Conservation (phyloP, 2,888 invertebrate genomes). For the Rhagium mordax region DNA sequence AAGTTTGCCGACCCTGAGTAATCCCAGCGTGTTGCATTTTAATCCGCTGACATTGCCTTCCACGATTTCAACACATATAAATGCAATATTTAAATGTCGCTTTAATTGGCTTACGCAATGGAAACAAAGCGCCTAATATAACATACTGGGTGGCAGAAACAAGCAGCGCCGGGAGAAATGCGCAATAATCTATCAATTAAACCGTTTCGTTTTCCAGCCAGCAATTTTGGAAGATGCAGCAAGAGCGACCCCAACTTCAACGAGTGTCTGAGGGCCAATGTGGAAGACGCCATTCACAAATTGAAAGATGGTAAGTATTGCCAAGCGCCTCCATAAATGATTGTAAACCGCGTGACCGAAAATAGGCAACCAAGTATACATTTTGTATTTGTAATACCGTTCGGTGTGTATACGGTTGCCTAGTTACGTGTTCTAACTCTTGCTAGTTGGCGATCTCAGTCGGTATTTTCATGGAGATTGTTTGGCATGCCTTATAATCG, state of each 20-base stretch:
- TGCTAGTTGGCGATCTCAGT: too few species aligned
- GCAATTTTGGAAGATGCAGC: constrained; percentile 57
- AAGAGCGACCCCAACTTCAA: constrained; percentile 52
- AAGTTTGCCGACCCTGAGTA: not conserved
- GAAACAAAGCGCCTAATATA: not conserved
- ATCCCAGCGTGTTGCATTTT: not conserved
- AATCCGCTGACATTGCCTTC: not conserved
- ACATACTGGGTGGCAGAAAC: not conserved
- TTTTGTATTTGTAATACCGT: too few species aligned
- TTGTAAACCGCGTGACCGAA: too few species aligned
- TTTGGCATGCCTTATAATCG: too few species aligned
- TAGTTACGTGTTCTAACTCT: too few species aligned
- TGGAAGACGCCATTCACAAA: constrained; percentile 56
- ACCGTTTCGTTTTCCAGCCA: constrained; percentile 51
- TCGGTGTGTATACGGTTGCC: too few species aligned
- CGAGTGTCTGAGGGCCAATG: constrained; percentile 55
- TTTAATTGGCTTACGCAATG: not conserved
- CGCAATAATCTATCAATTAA: not conserved
- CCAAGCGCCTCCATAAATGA: too few species aligned
- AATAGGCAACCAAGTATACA: too few species aligned
- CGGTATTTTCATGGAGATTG: too few species aligned
- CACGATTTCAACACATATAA: not conserved
- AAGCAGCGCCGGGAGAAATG: not conserved
- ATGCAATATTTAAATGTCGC: not conserved
- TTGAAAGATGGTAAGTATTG: constrained; percentile 55